Base-by-base conservation (phyloP, 1,140 invertebrate genomes). In the Schlechtendalia chinensis region DNA sequence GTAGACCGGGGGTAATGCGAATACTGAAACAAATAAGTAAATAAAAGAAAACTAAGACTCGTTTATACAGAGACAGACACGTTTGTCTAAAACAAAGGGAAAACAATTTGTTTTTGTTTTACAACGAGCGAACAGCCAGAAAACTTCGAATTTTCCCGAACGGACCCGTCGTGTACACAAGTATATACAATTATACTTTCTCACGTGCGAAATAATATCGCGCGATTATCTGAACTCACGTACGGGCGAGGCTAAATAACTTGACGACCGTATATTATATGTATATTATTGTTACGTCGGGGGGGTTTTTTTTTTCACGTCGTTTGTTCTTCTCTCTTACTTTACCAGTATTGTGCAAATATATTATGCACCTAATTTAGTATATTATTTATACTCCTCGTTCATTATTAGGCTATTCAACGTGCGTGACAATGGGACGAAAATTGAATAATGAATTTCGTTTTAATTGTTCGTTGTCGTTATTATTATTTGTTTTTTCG, bases 391-490 rank as follows among this genome's bases (percentile, higher is more conserved):
- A 71, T 16, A 10, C 50, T 39, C 32, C 16, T 71, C 5, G 22
- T 27, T 71, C 67, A 22, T 71, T 71, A 71, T 71, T 29, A 5
- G 27, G 11, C 24, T 27, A 71, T 71, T 71, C 47, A 71, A 71
- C 27, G 24, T 53, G 50, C 50, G 32, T 53, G 47, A 71, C 67
- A 71, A 71, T 71, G 19, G 45, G 19, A 71, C 17, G 12, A 53
- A 53, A 50, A 71, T 71, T 71, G 19, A 71, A 71, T 71, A 71
- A 50, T 24, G 67, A 27, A 71, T 71, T 53, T 71, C 24, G 24
- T 71, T 71, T 71, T 53, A 71, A 71, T 71, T 71, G 67, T 71
- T 71, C 67, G 5, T 29, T 8, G 32, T 8, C 32, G 32, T 39
- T 39, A 39, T 39, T 39, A 4, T 39, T 8, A 8, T 39, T 39